Evolutionary conservation across 2,888 invertebrate genomes (phyloP).

Genomic region (Parapristionchus giblindavisi): DNA sequence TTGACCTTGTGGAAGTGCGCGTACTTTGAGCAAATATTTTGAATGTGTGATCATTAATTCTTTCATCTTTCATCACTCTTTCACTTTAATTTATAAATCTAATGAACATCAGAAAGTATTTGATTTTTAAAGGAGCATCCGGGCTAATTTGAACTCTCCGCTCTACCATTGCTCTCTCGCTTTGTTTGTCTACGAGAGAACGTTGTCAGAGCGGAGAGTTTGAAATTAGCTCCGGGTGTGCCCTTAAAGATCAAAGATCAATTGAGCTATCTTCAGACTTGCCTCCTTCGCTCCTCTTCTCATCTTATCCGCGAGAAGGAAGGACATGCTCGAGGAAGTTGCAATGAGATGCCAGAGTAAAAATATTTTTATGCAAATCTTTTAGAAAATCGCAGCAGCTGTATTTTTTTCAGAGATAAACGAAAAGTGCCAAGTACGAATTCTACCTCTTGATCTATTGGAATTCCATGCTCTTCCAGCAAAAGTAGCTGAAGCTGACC

Average conservation of each 20-base stretch:
- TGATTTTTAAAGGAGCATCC: too few species aligned
- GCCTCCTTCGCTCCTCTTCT: slow-evolving; percentile 14
- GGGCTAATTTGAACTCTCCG: too few species aligned
- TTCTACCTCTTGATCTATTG: slow-evolving; percentile 11
- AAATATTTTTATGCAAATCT: background rate
- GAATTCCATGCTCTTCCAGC: background rate
- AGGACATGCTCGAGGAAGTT: slow-evolving; percentile 18
- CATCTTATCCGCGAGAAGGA: slow-evolving; percentile 28
- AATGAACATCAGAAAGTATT: background rate
- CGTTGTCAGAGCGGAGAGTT: too few species aligned
- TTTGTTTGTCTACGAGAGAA: too few species aligned
- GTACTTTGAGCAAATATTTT: too few species aligned
- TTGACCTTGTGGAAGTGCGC: too few species aligned
- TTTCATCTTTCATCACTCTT: background rate
- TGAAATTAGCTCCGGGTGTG: too few species aligned
- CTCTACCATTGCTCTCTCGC: too few species aligned
- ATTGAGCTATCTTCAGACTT: too few species aligned
- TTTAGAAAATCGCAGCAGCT: background rate
- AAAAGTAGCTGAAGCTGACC: slow-evolving; percentile 7
- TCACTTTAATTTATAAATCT: background rate
- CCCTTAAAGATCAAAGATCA: too few species aligned
- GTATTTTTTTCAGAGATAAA: slow-evolving; percentile 13
- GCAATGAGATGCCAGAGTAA: slow-evolving; percentile 10
- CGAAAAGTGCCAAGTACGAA: background rate
- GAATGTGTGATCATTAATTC: too few species aligned